Base-by-base conservation (phyloP, 2,888 invertebrate genomes). In the Siphlonurus alternatus region DNA sequence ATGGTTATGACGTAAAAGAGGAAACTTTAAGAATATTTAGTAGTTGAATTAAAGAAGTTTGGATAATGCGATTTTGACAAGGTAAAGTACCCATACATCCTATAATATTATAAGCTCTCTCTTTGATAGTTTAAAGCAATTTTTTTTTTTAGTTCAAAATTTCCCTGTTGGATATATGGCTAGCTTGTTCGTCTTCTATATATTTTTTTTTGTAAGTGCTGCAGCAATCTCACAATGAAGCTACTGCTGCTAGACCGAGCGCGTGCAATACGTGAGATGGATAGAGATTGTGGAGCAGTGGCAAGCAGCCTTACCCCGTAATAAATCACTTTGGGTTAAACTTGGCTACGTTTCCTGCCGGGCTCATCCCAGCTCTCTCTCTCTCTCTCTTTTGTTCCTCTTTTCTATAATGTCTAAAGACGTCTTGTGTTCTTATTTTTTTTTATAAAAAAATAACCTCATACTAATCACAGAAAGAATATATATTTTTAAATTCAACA, bases 291-390 rank as follows among this genome's bases (percentile, higher is more conserved):
- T 38, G 38, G 38, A n/a, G n/a, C n/a, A n/a, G n/a, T n/a, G n/a
- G 38, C 38, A 5, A 38, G 38, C 15, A 38, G 38, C 15, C 56
- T 56, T 56, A 56, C 56, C 56, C 56, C 22, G 22, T 22, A 56
- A 56, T 56, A 56, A 56, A 56, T 56, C 56, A 56, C 56, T 56
- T 56, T 56, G 56, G 38, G 38, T 38, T 38, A 38, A 38, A 38
- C 38, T 38, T 38, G 38, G 38, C 38, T 38, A 38, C 38, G 38
- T 38, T 38, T 38, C 38, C 15, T 10, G 7, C 15, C 5, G 38
- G 38, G 38, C 15, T 38, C 38, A 38, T 38, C 38, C 38, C 15
- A 10, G 5, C 38, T 38, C 38, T 38, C 38, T 38, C 38, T 38
- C 38, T 38, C 38, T 38, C 38, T 38, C 38, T 38, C 38, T 38